These are phyloP conservation scores for Callinectes sapidus DNA, from an alignment of 2,888 invertebrate species.

Conservation along the genomic window DNA sequence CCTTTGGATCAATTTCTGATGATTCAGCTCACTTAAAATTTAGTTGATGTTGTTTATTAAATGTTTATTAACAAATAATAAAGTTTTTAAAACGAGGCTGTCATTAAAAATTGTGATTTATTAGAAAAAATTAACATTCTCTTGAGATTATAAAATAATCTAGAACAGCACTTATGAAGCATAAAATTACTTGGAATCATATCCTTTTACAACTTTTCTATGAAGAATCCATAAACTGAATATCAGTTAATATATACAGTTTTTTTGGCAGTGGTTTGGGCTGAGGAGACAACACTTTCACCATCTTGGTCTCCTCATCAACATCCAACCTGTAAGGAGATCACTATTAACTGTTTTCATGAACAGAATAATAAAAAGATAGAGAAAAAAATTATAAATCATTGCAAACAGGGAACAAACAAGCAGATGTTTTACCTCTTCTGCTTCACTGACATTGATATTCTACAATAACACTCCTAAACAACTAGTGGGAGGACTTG, in stretches of 20 bases:
- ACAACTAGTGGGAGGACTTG: neutral
- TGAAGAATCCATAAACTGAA: conserved; percentile 96
- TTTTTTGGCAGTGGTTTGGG: conserved; percentile 93
- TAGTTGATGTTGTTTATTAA: neutral
- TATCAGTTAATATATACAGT: conserved; percentile 89
- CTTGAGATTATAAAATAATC: neutral
- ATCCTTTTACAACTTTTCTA: conserved; percentile 75
- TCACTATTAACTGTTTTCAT: neutral
- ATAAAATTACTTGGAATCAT: neutral
- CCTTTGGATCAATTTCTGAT: neutral
- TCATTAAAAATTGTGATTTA: neutral
- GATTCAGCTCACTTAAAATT: too few relatives aligned
- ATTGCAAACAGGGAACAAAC: neutral
- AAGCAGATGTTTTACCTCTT: too few relatives aligned
- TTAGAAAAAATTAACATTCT: neutral
- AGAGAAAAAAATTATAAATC: too few relatives aligned
- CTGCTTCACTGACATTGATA: too few relatives aligned
- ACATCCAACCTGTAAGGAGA: conserved; percentile 86
- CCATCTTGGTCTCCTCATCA: conserved; percentile 88
- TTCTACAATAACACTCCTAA: neutral
- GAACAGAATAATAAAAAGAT: too few relatives aligned
- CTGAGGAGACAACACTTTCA: conserved; percentile 94
- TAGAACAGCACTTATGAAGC: neutral
- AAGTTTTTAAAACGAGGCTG: neutral
- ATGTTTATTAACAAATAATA: neutral